Base-by-base conservation (phyloP, 2,888 invertebrate genomes). In the Cataglyphis altisquamis region DNA sequence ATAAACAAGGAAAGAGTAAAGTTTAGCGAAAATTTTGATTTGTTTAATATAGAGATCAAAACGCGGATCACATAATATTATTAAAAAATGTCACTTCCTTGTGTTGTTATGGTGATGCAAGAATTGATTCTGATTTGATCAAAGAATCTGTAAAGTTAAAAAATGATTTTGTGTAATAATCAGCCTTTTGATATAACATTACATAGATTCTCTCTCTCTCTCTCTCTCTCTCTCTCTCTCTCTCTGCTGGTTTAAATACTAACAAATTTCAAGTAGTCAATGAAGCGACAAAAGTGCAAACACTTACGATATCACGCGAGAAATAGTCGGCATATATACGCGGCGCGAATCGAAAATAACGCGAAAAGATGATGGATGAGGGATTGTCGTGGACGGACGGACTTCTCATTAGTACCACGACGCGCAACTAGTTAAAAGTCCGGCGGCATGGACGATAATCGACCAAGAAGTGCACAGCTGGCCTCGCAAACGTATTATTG, bases 381-480 rank as follows among this genome's bases (percentile, higher is more conserved):
- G 74, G 80, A 77, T 78, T 84, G 82, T 72, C 67, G 52, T 60
- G 81, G 78, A 74, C 77, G 80, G 66, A 72, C 63, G 75, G 21
- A 32, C 39, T 86, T 84, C 83, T 78, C 88, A 84, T 86, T 84
- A 78, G 52, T 45, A 62, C 32, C 60, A 29, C 68, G 70, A 74
- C 52, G 84, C 63, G 57, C 60, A 70, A 86, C 68, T 73, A 41
- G 73, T 75, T 78, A 60, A 36, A 82, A 64, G 64, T 48, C 77
- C 75, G 62, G 52, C 21, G 66, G 60, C 64, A 64, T 48, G 32
- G 39, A 84, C 84, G 84, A 87, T 87, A 89, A 85, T 87, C 73
- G 89, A 84, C 84, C 84, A 80, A 77, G 82, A 86, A 85, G 74
- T 66, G 73, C 81, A 80, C 82, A 80, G 82, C 41, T 52, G 82